These are phyloP conservation scores for Bombylius major DNA, from an alignment of 2,888 invertebrate species.

Conservation along the genomic window DNA sequence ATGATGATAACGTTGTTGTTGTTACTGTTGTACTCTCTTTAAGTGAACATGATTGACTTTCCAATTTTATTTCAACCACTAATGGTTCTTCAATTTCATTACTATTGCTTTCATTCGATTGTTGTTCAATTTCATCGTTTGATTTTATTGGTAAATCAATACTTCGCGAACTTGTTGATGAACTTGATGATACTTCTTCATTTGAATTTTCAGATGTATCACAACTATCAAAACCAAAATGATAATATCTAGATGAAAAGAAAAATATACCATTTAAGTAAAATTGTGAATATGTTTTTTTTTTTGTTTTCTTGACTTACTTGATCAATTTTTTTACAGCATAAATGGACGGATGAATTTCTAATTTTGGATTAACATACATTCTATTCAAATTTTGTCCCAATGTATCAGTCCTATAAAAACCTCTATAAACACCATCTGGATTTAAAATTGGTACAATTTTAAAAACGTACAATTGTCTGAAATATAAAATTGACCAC, in stretches of 20 bases:
- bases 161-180: constrained; percentile 1
- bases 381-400: constrained; percentile 82
- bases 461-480: constrained; percentile 69
- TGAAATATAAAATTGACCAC: constrained; percentile 1
- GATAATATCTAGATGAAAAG: constrained; percentile 46
- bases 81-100: too few species aligned
- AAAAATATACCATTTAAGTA: background rate
- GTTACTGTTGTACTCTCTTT: constrained; percentile 5
- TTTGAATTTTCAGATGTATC: background rate
- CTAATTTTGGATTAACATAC: constrained; percentile 63
- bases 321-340: constrained; percentile 67
- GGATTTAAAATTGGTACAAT: constrained; percentile 84
- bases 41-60: constrained; percentile 1
- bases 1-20: too few species aligned
- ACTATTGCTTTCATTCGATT: background rate
- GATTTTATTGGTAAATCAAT: background rate
- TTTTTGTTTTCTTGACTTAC: constrained; percentile 24
- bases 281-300: background rate
- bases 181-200: background rate
- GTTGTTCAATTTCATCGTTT: background rate
- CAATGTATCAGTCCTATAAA: constrained; percentile 73
- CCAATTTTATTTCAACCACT: background rate
- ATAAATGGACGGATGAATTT: constrained; percentile 70
- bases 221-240: constrained; percentile 47
- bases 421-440: constrained; percentile 76